phyloP scores from a whole-genome alignment of 2,113 vertebrate species.

The Plecotus auritus region DNA sequence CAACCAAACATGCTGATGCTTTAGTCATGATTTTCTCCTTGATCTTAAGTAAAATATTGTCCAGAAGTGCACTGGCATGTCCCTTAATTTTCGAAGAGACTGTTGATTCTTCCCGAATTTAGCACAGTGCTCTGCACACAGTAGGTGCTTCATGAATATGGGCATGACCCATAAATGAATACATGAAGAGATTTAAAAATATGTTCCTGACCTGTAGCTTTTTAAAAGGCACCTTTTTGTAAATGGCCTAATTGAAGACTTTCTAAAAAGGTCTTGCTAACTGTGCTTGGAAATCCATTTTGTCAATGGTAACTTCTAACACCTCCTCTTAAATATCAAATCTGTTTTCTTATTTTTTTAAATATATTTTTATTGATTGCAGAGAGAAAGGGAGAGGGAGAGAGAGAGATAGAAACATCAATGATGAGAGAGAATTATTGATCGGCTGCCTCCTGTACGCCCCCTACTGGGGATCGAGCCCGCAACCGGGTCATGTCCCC shows the following conservation, averaged over 20 bases:
- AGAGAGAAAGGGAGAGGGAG: no score
- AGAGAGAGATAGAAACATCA: no score
- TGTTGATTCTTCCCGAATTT: neutral
- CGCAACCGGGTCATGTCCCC: no score
- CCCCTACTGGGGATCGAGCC: no score
- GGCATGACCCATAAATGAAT: neutral
- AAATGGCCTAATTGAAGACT: slow-evolving; percentile 63
- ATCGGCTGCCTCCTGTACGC: no score
- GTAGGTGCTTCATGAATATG: neutral
- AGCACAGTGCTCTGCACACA: neutral
- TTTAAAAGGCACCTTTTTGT: slow-evolving; percentile 38
- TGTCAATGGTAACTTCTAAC: slow-evolving; percentile 71
- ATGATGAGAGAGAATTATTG: no score
- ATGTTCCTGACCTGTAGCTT: slow-evolving; percentile 37
- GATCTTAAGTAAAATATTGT: neutral
- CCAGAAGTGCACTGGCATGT: neutral
- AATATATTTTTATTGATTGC: no score
- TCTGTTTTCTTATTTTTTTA: no score
- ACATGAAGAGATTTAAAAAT: slow-evolving; percentile 48
- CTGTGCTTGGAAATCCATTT: slow-evolving; percentile 73
- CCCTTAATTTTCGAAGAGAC: neutral
- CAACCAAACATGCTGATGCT: neutral
- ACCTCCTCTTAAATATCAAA: slow-evolving; percentile 61
- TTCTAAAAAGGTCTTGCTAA: slow-evolving; percentile 71
- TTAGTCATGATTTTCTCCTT: neutral